Base-by-base conservation (phyloP, 2,888 invertebrate genomes). In the Eupeodes luniger region DNA sequence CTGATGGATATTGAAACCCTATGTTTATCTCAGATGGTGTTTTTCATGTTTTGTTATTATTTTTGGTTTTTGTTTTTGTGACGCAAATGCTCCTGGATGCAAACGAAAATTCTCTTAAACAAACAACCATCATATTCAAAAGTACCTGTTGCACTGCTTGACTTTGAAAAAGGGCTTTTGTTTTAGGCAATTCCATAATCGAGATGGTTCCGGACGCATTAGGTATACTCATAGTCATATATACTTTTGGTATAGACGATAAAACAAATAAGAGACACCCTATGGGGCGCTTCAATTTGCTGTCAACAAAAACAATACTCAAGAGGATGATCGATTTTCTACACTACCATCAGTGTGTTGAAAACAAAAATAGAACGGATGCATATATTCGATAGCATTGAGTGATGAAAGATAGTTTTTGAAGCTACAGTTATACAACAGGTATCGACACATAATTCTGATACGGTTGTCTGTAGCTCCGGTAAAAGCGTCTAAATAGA, bases 281-380 rank as follows among this genome's bases (percentile, higher is more conserved):
- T 64, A 53, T 27, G 36, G 74, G 79, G 75, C 47, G 72, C 75
- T 55, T 51, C 62, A 53, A 72, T 53, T 59, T 64, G 51, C 70
- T 70, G 16, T 67, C 72, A 27, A 67, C 67, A 67, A 34, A 79
- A 53, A 67, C 64, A 53, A 49, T 81, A 59, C 62, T 82, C 47
- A 66, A 86, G 79, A 83, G 70, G 83, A 83, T 87, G 86, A 87
- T 83, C 86, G 79, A 87, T 87, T 87, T 69, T 83, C 79, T 72
- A 87, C 82, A 86, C 79, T 86, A 34, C 6, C n/a, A 27, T 40
- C 5, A 40, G 40, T 40, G 40, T 40, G 40, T 40, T 40, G 40
- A 9, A 40, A 9, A 14, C 49, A 47, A 74, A 70, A 70, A 78
- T 34, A 55, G 55, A 87, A 67, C 84, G 87, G 87, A 87, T 87